Evolutionary conservation across 2,113 vertebrate genomes (phyloP), one percentile per base, ranked within the genome.

Genomic region (Ciconia boyciana): DNA sequence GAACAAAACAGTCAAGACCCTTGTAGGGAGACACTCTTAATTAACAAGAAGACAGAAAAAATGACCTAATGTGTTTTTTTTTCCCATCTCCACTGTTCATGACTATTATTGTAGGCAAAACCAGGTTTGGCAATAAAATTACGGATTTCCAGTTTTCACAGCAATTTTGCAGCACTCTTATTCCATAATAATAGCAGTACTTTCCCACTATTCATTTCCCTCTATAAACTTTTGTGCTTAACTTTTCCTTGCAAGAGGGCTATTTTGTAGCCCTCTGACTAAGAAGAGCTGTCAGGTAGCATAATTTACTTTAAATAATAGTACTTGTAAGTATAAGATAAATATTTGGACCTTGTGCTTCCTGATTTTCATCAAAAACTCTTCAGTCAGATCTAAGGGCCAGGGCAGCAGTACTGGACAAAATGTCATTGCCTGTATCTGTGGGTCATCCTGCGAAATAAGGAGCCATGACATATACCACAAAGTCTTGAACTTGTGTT

Each of bases 21-120:
- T 91, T 94, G 71, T 93, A 91, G 89, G 89, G 39, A 97, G 66
- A 66, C 52, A 86, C 76, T 87, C 58, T 95, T 95, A 95, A 96
- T 95, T 97, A 97, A 96, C 55, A 95, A 74, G 70, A 97, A 89
- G 84, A 78, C 60, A 95, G 78, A 74, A 88, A 93, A 96, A 94
- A 90, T 77, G 43, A 91, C 84, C 77, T 76, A 92, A 94, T 89
- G 46, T n/a, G 39, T 5, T 87, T 54, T 94, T 82, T 91, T 85
- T 94, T 83, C n/a, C 70, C 75, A 77, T 87, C 57, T 94, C 70
- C 66, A 66, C 52, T 77, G 28, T 90, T 96, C 87, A 60, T 71
- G 32, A 51, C 65, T 90, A 85, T 88, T 95, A 94, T 44, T 94
- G 79, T 88, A 94, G 58, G 60, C 84, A 94, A 94, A 94, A 75